These are phyloP conservation scores for Nesidiocoris tenuis DNA, from an alignment of 2,888 invertebrate genomes.

Conservation along the genomic window DNA sequence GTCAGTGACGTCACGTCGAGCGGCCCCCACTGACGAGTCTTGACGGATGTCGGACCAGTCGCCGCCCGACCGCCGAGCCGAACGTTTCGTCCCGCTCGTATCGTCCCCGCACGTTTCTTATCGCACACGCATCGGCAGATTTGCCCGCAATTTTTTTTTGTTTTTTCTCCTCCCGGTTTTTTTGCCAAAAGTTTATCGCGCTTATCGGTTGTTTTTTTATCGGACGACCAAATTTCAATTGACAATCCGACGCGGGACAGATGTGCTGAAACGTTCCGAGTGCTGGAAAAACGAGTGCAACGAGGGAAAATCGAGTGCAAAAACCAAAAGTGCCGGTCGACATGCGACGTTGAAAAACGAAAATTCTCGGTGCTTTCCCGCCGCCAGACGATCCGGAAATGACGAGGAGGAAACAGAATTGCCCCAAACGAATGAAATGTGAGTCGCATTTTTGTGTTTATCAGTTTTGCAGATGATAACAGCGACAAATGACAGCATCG, in stretches of 20 bases:
- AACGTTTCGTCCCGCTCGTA: slow-evolving; percentile 9
- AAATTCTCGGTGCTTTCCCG: not conserved
- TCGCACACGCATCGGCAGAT: slow-evolving; percentile 32
- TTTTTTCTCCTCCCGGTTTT: slow-evolving; percentile 6
- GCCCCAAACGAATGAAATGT: slow-evolving; percentile 60
- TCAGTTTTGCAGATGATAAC: too few relatives aligned
- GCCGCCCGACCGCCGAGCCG: slow-evolving; percentile 43
- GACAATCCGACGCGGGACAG: not conserved
- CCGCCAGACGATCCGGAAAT: slow-evolving; percentile 51
- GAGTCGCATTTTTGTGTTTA: too few relatives aligned
- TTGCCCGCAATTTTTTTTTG: slow-evolving; percentile 19
- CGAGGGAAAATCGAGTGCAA: slow-evolving; percentile 12
- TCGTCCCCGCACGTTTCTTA: slow-evolving; percentile 24
- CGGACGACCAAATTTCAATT: not conserved
- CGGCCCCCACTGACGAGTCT: slow-evolving; percentile 38
- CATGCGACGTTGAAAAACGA: slow-evolving; percentile 23
- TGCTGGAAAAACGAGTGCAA: not conserved
- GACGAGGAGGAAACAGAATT: slow-evolving; percentile 59
- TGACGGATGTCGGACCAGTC: slow-evolving; percentile 44
- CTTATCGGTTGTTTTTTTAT: not conserved
- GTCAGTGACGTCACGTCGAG: slow-evolving; percentile 50
- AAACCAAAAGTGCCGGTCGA: slow-evolving; percentile 27
- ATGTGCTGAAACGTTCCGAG: not conserved
- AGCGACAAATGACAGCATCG: too few relatives aligned
- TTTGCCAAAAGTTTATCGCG: slow-evolving; percentile 1